These are phyloP conservation scores for Emmelina monodactyla DNA, from an alignment of 2,888 invertebrate species.

Conservation along the genomic window DNA sequence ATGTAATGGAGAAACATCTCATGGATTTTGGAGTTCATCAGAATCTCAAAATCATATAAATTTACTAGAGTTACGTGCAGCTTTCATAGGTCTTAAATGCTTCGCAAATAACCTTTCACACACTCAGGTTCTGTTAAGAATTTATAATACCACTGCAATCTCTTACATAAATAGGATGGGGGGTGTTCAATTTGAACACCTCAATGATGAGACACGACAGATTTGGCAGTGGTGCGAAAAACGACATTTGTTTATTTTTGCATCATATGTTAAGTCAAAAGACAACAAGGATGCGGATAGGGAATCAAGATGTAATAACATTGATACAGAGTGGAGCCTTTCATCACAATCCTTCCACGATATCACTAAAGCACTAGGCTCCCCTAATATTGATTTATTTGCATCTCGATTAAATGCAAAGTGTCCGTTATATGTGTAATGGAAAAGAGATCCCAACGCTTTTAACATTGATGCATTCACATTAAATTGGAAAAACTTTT, in stretches of 20 bases:
- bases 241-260: too few species aligned
- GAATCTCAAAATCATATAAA: neutral
- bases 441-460: neutral
- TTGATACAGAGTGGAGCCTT: conserved; percentile 3
- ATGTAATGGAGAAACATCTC: neutral
- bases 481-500: neutral
- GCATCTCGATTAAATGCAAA: neutral
- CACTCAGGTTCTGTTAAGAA: neutral
- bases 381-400: neutral
- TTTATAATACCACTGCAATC: neutral
- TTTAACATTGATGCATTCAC: neutral
- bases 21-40: neutral
- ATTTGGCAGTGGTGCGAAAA: conserved; percentile 3
- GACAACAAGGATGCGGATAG: neutral
- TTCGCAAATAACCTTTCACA: neutral
- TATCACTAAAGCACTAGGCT: neutral
- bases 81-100: neutral
- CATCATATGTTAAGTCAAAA: conserved; percentile 1
- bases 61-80: neutral
- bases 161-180: too few species aligned
- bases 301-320: conserved; percentile 2
- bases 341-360: neutral
- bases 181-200: neutral
- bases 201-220: neutral
- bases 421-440: neutral